These are phyloP conservation scores for Haemorhous mexicanus DNA, from an alignment of 2,113 vertebrate species.

Conservation along the genomic window DNA sequence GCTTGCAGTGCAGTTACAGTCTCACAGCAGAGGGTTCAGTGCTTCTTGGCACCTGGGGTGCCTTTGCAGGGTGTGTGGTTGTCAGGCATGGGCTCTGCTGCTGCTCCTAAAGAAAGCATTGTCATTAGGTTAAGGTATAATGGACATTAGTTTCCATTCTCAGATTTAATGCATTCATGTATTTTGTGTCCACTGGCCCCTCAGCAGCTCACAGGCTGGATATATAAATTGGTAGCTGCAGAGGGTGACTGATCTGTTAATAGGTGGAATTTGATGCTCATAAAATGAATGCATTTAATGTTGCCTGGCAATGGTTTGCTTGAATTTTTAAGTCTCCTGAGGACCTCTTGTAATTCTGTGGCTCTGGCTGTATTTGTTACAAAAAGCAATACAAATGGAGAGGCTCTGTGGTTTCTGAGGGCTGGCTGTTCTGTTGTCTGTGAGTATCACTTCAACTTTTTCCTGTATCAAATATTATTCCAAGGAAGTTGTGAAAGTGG, in stretches of 20 bases:
- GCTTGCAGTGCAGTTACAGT: not conserved
- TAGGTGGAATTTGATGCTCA: conserved; percentile 27
- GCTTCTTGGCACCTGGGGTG: not conserved
- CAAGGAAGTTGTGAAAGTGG: conserved; percentile 20
- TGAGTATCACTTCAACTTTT: not conserved
- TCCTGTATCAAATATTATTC: conserved; percentile 13
- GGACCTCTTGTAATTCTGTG: not conserved
- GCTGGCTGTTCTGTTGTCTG: not conserved
- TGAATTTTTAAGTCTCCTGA: conserved; percentile 3
- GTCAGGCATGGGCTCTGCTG: not conserved
- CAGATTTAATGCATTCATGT: conserved; percentile 15
- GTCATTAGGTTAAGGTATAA: not conserved
- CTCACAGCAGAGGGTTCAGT: not conserved
- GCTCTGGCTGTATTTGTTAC: conserved; percentile 4
- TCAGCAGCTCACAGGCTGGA: conserved; percentile 14
- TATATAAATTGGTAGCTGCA: conserved; percentile 38
- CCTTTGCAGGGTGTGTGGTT: not conserved
- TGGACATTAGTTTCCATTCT: not conserved
- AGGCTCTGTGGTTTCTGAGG: not conserved
- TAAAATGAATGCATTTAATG: conserved; percentile 22
- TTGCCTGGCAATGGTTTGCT: not conserved
- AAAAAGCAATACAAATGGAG: not conserved
- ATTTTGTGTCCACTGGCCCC: not conserved
- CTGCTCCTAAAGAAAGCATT: not conserved
- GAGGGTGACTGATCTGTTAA: conserved; percentile 28